These are phyloP conservation scores for Poecilobothrus nobilitatus DNA, from an alignment of 2,888 invertebrate species.

Conservation along the genomic window DNA sequence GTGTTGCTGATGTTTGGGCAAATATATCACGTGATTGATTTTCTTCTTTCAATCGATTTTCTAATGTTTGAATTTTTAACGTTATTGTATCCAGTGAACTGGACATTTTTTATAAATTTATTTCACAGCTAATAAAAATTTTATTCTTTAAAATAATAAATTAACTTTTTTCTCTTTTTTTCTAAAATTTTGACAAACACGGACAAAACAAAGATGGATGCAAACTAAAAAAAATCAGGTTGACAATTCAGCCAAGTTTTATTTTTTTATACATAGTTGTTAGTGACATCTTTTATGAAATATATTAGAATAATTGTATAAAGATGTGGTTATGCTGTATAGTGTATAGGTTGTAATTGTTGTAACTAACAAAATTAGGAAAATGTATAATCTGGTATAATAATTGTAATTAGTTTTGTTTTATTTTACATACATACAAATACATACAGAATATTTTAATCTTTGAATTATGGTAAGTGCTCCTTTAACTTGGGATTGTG, in stretches of 20 bases:
- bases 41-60: constrained; percentile 61
- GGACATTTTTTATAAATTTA: constrained; percentile 49
- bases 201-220: constrained; percentile 6
- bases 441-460: no score
- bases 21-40: constrained; percentile 45
- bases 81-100: constrained; percentile 58
- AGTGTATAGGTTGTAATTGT: no score
- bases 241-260: background rate
- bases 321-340: no score
- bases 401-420: no score
- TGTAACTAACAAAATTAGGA: no score
- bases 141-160: constrained; percentile 3
- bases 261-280: no score
- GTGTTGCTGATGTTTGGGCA: constrained; percentile 32
- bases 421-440: no score
- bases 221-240: background rate
- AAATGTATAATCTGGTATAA: no score
- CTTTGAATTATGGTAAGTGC: no score
- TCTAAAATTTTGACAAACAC: constrained; percentile 1
- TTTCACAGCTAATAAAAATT: constrained; percentile 18
- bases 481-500: no score
- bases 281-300: background rate
- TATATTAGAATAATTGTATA: no score
- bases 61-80: constrained; percentile 67
- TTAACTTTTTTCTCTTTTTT: background rate